A percentile compares a stretch with the other conserved stretches of the same genome.
Conservation (phyloP, 1,140 invertebrate species). For the Listronotus oregonensis region DNA sequence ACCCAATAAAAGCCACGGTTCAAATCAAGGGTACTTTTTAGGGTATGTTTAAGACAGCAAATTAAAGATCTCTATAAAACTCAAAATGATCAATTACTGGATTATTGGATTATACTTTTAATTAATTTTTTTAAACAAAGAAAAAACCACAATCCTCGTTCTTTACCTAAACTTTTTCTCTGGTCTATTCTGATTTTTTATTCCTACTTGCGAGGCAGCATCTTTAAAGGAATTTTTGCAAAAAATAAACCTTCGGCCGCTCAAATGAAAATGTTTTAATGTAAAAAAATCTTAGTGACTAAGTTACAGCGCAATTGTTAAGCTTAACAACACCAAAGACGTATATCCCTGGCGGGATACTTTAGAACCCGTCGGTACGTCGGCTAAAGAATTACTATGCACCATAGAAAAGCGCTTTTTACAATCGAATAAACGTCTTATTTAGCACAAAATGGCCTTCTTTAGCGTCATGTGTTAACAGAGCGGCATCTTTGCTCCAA, state of each 20-base stretch:
- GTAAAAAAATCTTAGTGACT: slow-evolving; percentile 17
- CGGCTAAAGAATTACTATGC: slow-evolving; percentile 41
- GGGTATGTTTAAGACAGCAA: too few species aligned
- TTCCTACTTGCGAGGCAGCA: neutral
- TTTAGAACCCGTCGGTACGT: slow-evolving; percentile 24
- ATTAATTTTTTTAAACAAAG: too few species aligned
- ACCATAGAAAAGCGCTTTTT: slow-evolving; percentile 43
- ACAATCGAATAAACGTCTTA: slow-evolving; percentile 42
- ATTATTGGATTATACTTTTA: too few species aligned
- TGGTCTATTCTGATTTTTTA: too few species aligned
- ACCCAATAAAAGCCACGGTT: too few species aligned
- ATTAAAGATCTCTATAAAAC: too few species aligned
- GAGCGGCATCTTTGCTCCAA: slow-evolving; percentile 38
- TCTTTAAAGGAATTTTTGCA: slow-evolving; percentile 10
- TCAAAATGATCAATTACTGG: too few species aligned
- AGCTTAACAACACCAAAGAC: slow-evolving; percentile 31
- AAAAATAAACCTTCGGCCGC: slow-evolving; percentile 2
- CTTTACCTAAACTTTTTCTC: too few species aligned
- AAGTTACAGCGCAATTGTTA: slow-evolving; percentile 33
- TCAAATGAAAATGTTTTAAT: slow-evolving; percentile 15
- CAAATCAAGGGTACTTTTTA: too few species aligned
- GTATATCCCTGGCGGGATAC: slow-evolving; percentile 20
- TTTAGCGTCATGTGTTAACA: slow-evolving; percentile 38
- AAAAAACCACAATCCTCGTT: too few species aligned
- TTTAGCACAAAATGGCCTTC: slow-evolving; percentile 39